These are phyloP conservation scores for Tautogolabrus adspersus DNA, from an alignment of 2,113 vertebrate genomes.

Conservation along the genomic window DNA sequence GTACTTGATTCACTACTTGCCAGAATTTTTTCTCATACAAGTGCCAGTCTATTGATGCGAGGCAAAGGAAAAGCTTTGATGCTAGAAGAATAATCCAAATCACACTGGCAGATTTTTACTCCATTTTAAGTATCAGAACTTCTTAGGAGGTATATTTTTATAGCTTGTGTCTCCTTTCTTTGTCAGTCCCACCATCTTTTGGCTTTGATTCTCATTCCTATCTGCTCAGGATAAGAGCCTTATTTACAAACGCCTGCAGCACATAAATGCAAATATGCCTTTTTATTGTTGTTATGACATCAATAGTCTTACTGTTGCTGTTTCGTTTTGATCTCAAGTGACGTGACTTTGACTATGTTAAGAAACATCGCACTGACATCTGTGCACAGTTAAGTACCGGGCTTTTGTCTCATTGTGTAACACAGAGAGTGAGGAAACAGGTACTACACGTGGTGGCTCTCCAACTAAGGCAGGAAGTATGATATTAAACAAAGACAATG, in stretches of 20 bases:
- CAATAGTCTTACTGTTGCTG: slow-evolving; percentile 5
- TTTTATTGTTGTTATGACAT: background rate
- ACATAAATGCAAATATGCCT: slow-evolving; percentile 4
- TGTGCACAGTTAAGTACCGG: slow-evolving; percentile 31
- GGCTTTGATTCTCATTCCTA: background rate
- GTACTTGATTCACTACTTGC: slow-evolving; percentile 12
- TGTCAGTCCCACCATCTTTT: background rate
- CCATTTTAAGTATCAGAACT: background rate
- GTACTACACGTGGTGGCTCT: slow-evolving; percentile 55
- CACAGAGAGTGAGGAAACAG: slow-evolving; percentile 62
- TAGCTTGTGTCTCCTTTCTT: background rate
- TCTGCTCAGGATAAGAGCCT: background rate
- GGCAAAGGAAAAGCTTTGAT: background rate
- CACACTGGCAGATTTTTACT: background rate
- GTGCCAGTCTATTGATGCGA: slow-evolving; percentile 3
- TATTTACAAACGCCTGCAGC: background rate
- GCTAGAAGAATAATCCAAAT: background rate
- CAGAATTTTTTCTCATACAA: slow-evolving; percentile 5
- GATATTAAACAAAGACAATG: slow-evolving; percentile 75
- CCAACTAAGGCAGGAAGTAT: slow-evolving; percentile 68
- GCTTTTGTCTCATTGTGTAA: slow-evolving; percentile 71
- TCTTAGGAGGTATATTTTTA: background rate
- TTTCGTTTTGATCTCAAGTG: slow-evolving; percentile 39
- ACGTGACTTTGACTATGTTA: slow-evolving; percentile 14
- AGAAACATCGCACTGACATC: slow-evolving; percentile 52